Base-by-base conservation (phyloP, 1,140 invertebrate species). In the Pseudobourletiella spinata region DNA sequence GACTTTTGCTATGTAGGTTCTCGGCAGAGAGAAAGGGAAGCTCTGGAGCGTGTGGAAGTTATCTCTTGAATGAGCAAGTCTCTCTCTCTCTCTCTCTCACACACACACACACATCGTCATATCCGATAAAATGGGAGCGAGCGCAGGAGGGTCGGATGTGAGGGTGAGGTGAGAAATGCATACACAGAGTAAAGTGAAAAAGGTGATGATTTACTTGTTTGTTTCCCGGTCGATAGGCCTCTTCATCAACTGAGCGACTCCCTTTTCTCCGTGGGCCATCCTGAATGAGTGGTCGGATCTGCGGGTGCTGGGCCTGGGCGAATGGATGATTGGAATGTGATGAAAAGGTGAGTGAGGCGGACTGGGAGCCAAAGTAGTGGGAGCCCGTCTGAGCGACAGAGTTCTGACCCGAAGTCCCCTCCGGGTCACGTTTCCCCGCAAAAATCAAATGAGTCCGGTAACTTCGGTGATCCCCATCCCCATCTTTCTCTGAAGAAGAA, bases 241-340 rank as follows among this genome's bases (percentile, higher is more conserved):
- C 66, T 16, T 64, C 67, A 6, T 44, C 44, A 2, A 29, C n/a
- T n/a, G 35, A 15, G 4, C 61, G 57, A 24, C 61, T 63, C 18
- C 57, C 44, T 63, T 63, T 58, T 56, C 59, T 65, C 25, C 64
- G 35, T 0, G 54, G 18, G 0, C 25, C 22, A 25, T 35, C 58
- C 20, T 51, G 18, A 55, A n/a, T 25, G 28, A 57, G 59, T 14
- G 61, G 63, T 1, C 61, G 26, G 0, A 52, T 20, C 25, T 63
- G 60, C 16, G 32, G 62, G 16, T 58, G 43, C 18, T 69, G 64
- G 22, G 60, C 35, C 18, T 65, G 63, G n/a, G 64, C 64, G 30
- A 69, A 69, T 1, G 68, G 68, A 55, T 69, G 68, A 30, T 64
- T 64, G 68, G 68, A 69, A 69, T 69, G 68, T 65, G 68, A 69